Conservation (phyloP, 2,113 vertebrate species). For the Artemisiospiza belli region DNA sequence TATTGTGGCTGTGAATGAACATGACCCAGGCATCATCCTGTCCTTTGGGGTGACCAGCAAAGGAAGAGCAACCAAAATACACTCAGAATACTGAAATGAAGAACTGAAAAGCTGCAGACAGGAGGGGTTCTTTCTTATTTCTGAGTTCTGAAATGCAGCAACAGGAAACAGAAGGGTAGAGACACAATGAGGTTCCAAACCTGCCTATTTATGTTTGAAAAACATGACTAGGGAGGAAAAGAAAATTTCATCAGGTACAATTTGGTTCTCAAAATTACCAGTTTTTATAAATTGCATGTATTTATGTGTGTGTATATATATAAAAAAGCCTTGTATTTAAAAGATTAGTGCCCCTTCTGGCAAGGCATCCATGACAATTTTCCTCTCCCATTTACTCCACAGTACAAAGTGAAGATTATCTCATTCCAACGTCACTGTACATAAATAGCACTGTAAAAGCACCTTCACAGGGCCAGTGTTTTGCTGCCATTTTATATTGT, state of each 20-base stretch:
- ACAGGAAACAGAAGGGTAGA: not conserved
- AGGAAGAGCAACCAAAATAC: not conserved
- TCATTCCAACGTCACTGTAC: not conserved
- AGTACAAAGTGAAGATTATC: not conserved
- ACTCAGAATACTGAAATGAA: not conserved
- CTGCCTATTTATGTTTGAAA: not conserved
- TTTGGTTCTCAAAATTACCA: not conserved
- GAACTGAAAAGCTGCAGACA: not conserved
- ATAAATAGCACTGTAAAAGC: not conserved
- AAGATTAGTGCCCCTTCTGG: not conserved
- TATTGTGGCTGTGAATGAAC: not conserved
- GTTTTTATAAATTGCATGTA: not conserved
- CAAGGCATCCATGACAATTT: not conserved
- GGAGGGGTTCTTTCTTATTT: not conserved
- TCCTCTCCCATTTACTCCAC: not conserved
- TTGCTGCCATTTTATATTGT: not conserved
- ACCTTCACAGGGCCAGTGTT: not conserved
- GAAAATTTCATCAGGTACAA: not conserved
- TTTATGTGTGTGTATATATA: rapidly evolving
- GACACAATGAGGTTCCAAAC: not conserved
- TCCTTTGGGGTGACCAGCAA: not conserved
- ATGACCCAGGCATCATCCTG: not conserved
- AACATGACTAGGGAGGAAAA: not conserved
- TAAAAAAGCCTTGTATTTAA: not conserved
- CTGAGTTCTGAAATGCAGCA: not conserved